Conservation (phyloP, 2,113 vertebrate genomes). For the Desmodus rotundus region DNA sequence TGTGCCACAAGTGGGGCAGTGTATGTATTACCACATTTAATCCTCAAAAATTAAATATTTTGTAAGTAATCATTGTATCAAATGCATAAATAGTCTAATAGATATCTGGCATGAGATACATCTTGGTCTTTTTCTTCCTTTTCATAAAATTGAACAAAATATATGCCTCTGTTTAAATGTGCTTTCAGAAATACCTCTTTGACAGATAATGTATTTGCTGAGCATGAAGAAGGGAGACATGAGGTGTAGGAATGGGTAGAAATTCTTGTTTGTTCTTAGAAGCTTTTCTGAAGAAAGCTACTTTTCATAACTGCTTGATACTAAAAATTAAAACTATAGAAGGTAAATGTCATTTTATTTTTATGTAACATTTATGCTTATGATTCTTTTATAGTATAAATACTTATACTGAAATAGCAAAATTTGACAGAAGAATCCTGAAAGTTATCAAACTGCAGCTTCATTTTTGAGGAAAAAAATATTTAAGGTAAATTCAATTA, state of each 20-base stretch:
- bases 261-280: background rate
- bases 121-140: background rate
- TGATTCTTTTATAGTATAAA: background rate
- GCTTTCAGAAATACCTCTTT: background rate
- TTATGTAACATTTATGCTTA: constrained; percentile 18
- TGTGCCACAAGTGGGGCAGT: background rate
- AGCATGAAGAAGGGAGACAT: background rate
- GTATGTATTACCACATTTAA: background rate
- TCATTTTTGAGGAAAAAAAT: background rate
- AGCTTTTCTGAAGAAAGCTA: constrained; percentile 7
- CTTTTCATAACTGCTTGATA: background rate
- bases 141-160: background rate
- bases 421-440: background rate
- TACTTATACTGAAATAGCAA: background rate
- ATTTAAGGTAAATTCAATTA: background rate
- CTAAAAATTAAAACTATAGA: constrained; percentile 15
- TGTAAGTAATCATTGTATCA: background rate
- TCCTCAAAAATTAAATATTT: background rate
- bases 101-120: background rate
- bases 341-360: constrained; percentile 22
- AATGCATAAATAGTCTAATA: background rate
- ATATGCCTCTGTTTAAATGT: background rate
- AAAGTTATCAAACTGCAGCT: background rate
- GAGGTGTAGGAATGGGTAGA: background rate
- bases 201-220: background rate